Percentiles rank a stretch among this genome's conserved stretches.
Conservation (phyloP, 2,113 vertebrate genomes). For the Anhinga anhinga region DNA sequence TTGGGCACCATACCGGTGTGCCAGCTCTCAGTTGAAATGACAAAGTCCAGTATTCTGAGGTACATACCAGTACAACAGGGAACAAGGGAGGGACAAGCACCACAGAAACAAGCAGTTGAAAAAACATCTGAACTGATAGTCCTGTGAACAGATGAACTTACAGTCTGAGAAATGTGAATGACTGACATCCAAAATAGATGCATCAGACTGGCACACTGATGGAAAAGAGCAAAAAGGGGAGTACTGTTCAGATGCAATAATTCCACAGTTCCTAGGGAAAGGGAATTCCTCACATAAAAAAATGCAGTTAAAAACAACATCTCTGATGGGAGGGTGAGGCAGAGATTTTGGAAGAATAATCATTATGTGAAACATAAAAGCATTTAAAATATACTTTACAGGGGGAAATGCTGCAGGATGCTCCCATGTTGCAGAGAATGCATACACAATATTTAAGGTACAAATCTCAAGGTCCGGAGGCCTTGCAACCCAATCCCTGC, state of each 20-base stretch:
- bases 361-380: background rate
- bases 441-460: background rate
- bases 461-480: background rate
- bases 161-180: background rate
- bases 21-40: background rate
- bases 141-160: background rate
- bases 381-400: background rate
- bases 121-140: background rate
- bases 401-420: background rate
- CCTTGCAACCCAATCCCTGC: background rate
- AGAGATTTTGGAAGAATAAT: background rate
- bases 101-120: background rate
- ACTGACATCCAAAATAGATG: background rate
- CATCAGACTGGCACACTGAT: background rate
- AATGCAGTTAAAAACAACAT: background rate
- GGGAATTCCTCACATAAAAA: background rate
- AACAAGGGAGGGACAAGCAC: background rate
- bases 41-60: background rate
- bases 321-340: too few relatives aligned
- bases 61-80: background rate
- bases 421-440: background rate
- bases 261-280: background rate
- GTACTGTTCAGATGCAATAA: background rate
- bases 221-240: background rate
- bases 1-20: accelerated